These are phyloP conservation scores for Trogon surrucura DNA, from an alignment of 2,113 vertebrate species.

Conservation along the genomic window DNA sequence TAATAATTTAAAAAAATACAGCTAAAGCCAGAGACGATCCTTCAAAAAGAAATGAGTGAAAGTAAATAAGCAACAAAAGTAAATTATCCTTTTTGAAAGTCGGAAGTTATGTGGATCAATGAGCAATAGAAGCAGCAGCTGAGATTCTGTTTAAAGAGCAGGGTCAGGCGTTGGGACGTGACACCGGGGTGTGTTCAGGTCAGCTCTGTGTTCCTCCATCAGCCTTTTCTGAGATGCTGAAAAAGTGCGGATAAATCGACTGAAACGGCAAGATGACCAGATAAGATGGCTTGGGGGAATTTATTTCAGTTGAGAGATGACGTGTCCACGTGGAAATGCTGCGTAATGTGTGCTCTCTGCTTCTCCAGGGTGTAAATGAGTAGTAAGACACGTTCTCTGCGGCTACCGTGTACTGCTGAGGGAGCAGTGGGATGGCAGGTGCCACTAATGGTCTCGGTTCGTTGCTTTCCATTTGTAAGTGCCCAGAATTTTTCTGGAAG, in stretches of 20 bases:
- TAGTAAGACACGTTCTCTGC: not conserved
- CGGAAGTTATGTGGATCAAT: not conserved
- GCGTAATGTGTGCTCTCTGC: not conserved
- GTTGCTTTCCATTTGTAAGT: not conserved
- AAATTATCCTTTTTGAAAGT: not conserved
- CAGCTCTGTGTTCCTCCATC: not conserved
- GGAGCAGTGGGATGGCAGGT: not conserved
- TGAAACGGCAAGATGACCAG: not conserved
- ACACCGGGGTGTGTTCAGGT: not conserved
- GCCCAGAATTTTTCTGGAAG: not conserved
- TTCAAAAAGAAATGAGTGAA: not conserved
- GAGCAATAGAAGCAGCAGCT: not conserved
- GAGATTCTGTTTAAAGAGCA: not conserved
- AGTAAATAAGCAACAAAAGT: not conserved
- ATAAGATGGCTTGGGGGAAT: not conserved
- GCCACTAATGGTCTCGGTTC: not conserved
- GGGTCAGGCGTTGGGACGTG: no score
- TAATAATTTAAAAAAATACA: not conserved
- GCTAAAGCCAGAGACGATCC: not conserved
- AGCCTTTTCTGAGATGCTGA: not conserved
- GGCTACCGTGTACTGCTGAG: rapidly evolving
- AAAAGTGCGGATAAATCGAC: not conserved
- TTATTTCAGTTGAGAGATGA: not conserved
- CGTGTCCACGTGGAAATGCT: rapidly evolving
- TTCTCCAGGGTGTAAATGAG: not conserved